Base-by-base conservation (phyloP, 2,113 vertebrate genomes). In the Eulemur macaco region DNA sequence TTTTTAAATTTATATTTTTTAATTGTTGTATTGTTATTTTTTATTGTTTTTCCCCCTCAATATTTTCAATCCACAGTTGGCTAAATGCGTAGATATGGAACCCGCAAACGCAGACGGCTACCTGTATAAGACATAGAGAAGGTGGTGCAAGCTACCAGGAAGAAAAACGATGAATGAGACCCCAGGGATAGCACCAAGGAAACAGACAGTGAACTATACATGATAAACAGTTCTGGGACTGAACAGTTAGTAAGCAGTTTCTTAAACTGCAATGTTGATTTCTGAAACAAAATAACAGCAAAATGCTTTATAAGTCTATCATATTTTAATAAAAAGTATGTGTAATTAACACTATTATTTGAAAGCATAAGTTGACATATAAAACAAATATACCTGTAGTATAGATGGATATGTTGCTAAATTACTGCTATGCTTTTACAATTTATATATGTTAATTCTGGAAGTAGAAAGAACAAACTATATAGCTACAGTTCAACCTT, bases 321-420 rank as follows among this genome's bases (percentile, higher is more conserved):
- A 71, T 25, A 74, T 37, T 68, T 31, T 50, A 94, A 86, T 42
- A 77, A 37, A 96, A 89, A 78, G 11, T 76, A 63, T 21, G 5
- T 69, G 47, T 25, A 66, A 60, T 0, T 74, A 78, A 77, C 52
- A 78, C 6, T 68, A 50, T 37, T 60, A 74, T 9, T 18, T 34
- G 13, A 92, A 81, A 69, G 50, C 58, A 89, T 47, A 63, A 92
- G 74, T 1, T 94, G 42, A 76, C 85, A 95, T 93, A 66, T 76
- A 96, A 71, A 63, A 52, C 15, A 92, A 86, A 45, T 68, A 52
- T 7, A 74, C 29, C 3, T 80, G 1, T 4, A 81, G 27, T 60
- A 60, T 1, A 74, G 31, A 77, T 6, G 10, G 86, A 64, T 73
- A 77, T 1, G 66, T 58, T 29, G 34, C 25, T 21, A 52, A 91